A percentile compares a stretch with the other conserved stretches of the same genome.
phyloP scores from a whole-genome alignment of 2,888 invertebrate genomes.

The Scaptomyza parva region DNA sequence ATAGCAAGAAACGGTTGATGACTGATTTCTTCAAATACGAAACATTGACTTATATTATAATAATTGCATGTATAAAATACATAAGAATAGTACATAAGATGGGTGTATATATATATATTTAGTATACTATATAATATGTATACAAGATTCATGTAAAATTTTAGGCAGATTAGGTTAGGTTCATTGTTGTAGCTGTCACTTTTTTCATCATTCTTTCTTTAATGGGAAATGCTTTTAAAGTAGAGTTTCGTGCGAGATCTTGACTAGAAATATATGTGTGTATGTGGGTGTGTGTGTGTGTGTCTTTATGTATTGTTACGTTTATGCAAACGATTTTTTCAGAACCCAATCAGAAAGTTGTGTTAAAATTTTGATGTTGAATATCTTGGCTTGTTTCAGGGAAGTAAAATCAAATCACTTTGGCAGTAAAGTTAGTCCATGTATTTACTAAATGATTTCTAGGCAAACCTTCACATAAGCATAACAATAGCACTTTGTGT shows the following conservation, averaged over 20 bases:
- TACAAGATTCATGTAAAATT: constrained; percentile 65
- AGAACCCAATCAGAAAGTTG: background rate
- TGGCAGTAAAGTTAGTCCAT: constrained; percentile 1
- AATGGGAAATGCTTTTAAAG: constrained; percentile 15
- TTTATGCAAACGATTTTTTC: constrained; percentile 7
- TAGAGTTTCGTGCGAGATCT: constrained; percentile 60
- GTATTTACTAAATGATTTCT: background rate
- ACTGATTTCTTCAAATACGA: constrained; percentile 60
- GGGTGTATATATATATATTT: constrained; percentile 60
- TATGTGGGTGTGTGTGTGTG: constrained; percentile 27
- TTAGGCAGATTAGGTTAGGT: constrained; percentile 78
- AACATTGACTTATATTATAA: constrained; percentile 72
- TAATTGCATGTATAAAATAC: constrained; percentile 79
- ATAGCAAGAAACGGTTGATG: constrained; percentile 20
- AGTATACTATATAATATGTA: constrained; percentile 50
- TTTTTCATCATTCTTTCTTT: constrained; percentile 5
- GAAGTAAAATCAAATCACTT: background rate
- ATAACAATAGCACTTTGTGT: constrained; percentile 17
- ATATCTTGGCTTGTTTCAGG: background rate
- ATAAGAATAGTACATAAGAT: constrained; percentile 78
- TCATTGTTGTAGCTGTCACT: constrained; percentile 40
- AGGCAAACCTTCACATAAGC: constrained; percentile 14
- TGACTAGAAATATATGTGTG: constrained; percentile 67
- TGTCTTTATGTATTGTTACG: constrained; percentile 18
- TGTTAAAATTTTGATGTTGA: background rate